phyloP scores from a whole-genome alignment of 2,797 vertebrate species.

The Xenentodon cancila region DNA sequence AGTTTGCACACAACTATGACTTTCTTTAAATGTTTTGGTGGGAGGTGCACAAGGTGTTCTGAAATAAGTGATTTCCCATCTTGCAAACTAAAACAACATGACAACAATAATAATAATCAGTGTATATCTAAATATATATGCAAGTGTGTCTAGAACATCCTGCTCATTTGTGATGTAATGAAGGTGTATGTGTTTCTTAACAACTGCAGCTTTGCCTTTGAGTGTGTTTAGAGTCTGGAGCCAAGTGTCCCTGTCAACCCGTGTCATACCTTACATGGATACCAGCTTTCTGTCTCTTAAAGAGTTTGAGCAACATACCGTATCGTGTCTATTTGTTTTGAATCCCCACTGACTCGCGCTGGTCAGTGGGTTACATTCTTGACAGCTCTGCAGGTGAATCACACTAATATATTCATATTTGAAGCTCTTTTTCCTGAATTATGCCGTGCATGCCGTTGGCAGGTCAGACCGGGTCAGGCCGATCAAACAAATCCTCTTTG shows the following conservation, averaged over 20 bases:
- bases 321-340: constrained; percentile 8
- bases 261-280: constrained; percentile 15
- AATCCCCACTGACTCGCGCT: constrained; percentile 8
- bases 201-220: constrained; percentile 12
- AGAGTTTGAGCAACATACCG: background rate
- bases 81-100: background rate
- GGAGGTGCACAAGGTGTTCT: background rate
- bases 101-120: too few species aligned
- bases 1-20: background rate
- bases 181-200: constrained; percentile 4
- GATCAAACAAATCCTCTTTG: constrained; percentile 44
- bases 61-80: background rate
- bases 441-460: constrained; percentile 30
- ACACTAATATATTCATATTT: constrained; percentile 16
- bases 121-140: too few species aligned
- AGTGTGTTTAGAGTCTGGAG: constrained; percentile 15
- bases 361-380: constrained; percentile 14
- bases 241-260: constrained; percentile 6
- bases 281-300: constrained; percentile 9
- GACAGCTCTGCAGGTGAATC: constrained; percentile 2
- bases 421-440: constrained; percentile 7
- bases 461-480: constrained; percentile 37
- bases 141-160: too few species aligned
- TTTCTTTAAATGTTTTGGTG: background rate
- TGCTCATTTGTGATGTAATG: background rate